Evolutionary conservation across 2,888 invertebrate species (phyloP).

Genomic region (Leistus spinibarbis): DNA sequence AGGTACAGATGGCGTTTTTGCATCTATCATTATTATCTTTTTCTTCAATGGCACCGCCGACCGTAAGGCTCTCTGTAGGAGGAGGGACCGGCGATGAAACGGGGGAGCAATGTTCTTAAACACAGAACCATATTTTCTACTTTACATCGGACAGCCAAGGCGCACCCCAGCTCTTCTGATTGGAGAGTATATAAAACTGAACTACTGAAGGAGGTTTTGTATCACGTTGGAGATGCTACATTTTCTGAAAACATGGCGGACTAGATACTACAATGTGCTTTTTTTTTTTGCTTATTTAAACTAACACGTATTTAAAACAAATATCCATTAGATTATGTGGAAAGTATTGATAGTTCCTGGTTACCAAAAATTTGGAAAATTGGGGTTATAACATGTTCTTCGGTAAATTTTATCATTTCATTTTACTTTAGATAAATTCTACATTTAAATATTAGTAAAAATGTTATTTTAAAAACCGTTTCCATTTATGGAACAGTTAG

Average conservation of each 20-base stretch:
- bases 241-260: not conserved
- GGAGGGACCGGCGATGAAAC: not conserved
- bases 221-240: not conserved
- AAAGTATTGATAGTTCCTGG: too few relatives aligned
- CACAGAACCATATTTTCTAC: constrained; percentile 12
- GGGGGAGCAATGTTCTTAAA: not conserved
- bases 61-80: not conserved
- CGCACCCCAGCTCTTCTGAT: not conserved
- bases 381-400: too few relatives aligned
- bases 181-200: not conserved
- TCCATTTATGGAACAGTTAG: too few relatives aligned
- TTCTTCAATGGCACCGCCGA: not conserved
- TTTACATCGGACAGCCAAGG: constrained; percentile 13
- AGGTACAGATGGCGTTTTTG: constrained; percentile 19
- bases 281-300: too few relatives aligned
- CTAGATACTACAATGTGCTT: not conserved
- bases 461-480: too few relatives aligned
- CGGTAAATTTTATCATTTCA: too few relatives aligned
- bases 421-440: too few relatives aligned
- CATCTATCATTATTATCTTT: constrained; percentile 25
- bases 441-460: too few relatives aligned
- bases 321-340: too few relatives aligned
- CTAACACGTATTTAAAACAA: too few relatives aligned
- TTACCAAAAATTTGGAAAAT: too few relatives aligned
- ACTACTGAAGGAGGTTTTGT: not conserved